A percentile compares a stretch with the other conserved stretches of the same genome.
These are phyloP conservation scores for Phylloscopus trochilus DNA, from an alignment of 2,113 vertebrate species.

Conservation along the genomic window DNA sequence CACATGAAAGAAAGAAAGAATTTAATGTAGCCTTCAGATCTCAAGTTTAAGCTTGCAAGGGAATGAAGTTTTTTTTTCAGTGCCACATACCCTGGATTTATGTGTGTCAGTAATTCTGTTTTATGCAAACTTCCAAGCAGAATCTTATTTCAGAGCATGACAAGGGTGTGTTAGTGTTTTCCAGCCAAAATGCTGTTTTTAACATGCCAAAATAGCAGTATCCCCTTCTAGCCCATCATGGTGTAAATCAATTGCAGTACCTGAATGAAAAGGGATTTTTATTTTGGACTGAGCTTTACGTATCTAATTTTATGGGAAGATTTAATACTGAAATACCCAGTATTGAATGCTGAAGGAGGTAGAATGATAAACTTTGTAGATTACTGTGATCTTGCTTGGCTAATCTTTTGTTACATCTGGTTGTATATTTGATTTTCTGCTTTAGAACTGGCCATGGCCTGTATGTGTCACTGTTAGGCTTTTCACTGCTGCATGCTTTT, in stretches of 20 bases:
- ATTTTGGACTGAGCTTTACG: neutral
- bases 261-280: neutral
- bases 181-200: neutral
- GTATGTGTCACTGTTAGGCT: neutral
- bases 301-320: neutral
- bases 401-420: neutral
- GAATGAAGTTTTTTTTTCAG: neutral
- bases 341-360: neutral
- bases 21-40: neutral
- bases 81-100: neutral
- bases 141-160: neutral
- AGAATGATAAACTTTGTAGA: neutral
- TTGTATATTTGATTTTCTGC: neutral
- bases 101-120: neutral
- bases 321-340: neutral
- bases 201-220: neutral
- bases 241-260: neutral
- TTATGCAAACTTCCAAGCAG: neutral
- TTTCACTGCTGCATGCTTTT: neutral
- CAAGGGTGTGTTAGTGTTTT: neutral
- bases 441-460: neutral
- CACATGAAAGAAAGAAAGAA: neutral
- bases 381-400: neutral
- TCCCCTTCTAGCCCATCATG: neutral
- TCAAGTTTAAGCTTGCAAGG: neutral